Evolutionary conservation across 2,113 vertebrate genomes (phyloP), one percentile per base, ranked within the genome.

Genomic region (Marmota flaviventris): DNA sequence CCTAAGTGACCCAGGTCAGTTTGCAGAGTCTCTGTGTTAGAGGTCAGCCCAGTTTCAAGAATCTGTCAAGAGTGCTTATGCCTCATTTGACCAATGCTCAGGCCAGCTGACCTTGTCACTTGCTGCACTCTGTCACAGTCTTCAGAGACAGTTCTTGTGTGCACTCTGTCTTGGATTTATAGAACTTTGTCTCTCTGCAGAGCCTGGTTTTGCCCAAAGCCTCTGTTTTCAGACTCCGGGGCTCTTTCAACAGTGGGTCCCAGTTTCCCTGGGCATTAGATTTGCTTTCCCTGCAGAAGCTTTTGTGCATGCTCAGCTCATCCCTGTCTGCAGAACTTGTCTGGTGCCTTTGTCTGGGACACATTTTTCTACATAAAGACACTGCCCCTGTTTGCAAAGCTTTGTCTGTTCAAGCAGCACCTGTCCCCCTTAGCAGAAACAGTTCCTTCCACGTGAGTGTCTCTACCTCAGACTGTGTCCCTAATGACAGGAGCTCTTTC

Each of bases 241-340:
- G 65, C 27, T 86, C 37, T 42, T 70, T 83, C 73, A 86, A 45
- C 18, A 13, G 17, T 51, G 45, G 53, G 45, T 29, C 63, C 75
- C 58, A 51, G 2, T 32, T 56, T 90, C 29, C 51, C 69, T 39
- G 4, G 10, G 63, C 22, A 5, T 22, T 22, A 77, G 39, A 20
- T 56, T 48, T 37, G 39, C 65, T 94, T 67, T 45, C 34, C 61
- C 2, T 27, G 27, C 79, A 45, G 65, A 89, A 39, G 16, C 8
- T 67, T n/a, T 53, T 9, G 25, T 4, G 10, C 1, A 1, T 0
- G 5, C 10, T 29, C 32, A 11, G 65, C 85, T 76, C 25, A 16
- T 18, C 85, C 56, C 45, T 85, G 53, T 81, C 42, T n/a, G 27
- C 29, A 6, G 67, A 85, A 53, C 27, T 65, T 11, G 81, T 14